Evolutionary conservation across 2,888 invertebrate genomes (phyloP).

Genomic region (Tinea pellionella): DNA sequence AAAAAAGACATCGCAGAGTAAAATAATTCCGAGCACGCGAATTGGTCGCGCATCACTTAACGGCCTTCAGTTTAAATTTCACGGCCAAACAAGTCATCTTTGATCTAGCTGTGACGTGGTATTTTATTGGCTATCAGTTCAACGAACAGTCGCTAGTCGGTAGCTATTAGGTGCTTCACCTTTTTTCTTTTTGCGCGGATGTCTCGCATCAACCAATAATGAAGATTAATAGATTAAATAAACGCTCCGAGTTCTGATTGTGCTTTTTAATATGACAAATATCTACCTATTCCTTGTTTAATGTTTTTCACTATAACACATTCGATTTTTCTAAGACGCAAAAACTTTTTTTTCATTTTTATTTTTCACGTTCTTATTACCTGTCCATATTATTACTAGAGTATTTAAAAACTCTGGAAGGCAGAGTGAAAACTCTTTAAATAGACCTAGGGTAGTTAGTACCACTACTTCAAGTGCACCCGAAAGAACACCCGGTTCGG

Average conservation of each 20-base stretch:
- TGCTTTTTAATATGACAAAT: neutral
- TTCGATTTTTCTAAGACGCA: too few relatives aligned
- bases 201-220: neutral
- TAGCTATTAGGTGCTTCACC: constrained; percentile 9
- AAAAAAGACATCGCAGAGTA: neutral
- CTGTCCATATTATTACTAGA: too few relatives aligned
- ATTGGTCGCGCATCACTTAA: constrained; percentile 43
- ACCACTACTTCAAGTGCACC: too few relatives aligned
- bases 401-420: too few relatives aligned
- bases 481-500: too few relatives aligned
- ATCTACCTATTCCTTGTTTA: too few relatives aligned
- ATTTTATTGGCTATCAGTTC: constrained; percentile 41
- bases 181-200: neutral
- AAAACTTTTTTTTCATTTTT: too few relatives aligned
- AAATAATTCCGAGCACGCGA: constrained; percentile 31
- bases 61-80: constrained; percentile 41
- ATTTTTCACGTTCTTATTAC: too few relatives aligned
- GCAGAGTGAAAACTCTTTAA: too few relatives aligned
- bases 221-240: constrained; percentile 5
- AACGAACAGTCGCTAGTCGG: constrained; percentile 22
- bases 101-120: constrained; percentile 46
- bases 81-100: constrained; percentile 55
- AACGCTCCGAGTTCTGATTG: neutral
- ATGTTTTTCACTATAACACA: too few relatives aligned
- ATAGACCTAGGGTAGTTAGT: too few relatives aligned